These are phyloP conservation scores for Caenorhabditis uteleia DNA, from an alignment of 2,888 invertebrate genomes.

Conservation along the genomic window DNA sequence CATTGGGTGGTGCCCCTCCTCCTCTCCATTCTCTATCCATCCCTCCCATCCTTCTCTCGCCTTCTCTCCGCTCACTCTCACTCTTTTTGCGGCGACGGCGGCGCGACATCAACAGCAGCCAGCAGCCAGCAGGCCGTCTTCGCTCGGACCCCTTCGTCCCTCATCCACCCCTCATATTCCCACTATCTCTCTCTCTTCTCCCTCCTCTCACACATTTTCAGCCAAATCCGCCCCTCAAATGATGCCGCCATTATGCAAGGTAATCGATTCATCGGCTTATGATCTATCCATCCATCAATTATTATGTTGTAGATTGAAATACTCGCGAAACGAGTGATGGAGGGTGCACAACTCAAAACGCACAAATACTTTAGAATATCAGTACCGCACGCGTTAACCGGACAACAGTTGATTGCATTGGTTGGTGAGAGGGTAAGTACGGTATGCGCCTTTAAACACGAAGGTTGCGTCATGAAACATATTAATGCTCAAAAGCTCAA, in stretches of 20 bases:
- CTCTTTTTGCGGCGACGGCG: constrained; percentile 26
- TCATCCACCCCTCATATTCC: constrained; percentile 5
- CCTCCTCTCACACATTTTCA: background rate
- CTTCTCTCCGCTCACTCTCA: constrained; percentile 14
- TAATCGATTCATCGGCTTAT: background rate
- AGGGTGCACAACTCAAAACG: constrained; percentile 61
- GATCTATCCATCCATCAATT: background rate
- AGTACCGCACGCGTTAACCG: constrained; percentile 69
- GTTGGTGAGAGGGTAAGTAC: constrained; percentile 41
- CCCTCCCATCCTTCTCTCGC: constrained; percentile 12
- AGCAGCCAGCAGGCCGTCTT: constrained; percentile 5
- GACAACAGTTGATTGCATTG: constrained; percentile 57
- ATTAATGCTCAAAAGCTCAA: too few species aligned
- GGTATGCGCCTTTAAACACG: too few species aligned
- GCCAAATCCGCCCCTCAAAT: constrained; percentile 16
- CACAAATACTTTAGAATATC: constrained; percentile 69
- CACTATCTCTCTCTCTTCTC: constrained; percentile 1
- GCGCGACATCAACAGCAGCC: constrained; percentile 3
- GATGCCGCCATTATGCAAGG: constrained; percentile 39
- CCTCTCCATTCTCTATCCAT: background rate
- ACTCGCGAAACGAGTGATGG: constrained; percentile 58
- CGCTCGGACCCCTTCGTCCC: constrained; percentile 4
- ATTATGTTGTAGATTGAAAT: constrained; percentile 63
- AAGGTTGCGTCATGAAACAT: too few species aligned
- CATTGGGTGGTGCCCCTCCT: constrained; percentile 38